Percentiles rank a stretch among this genome's conserved stretches.
phyloP scores from a whole-genome alignment of 2,888 invertebrate genomes.

The Megalurothrips usitatus region DNA sequence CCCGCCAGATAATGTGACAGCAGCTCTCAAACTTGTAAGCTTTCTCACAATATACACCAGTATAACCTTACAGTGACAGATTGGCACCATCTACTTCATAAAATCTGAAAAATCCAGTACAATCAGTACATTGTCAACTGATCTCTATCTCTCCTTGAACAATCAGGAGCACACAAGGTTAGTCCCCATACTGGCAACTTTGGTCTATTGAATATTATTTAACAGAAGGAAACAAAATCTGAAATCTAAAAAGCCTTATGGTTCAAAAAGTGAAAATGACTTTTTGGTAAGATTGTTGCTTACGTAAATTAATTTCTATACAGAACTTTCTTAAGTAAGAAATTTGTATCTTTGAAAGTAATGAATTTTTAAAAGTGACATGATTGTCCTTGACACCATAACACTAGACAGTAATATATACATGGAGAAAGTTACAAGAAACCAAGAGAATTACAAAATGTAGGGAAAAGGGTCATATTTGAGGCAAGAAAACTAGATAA shows the following conservation, averaged over 20 bases:
- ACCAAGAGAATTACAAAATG: not conserved
- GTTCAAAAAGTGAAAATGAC: not conserved
- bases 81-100: not conserved
- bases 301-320: too few relatives aligned
- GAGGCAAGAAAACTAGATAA: not conserved
- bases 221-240: not conserved
- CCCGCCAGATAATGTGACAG: not conserved
- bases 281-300: not conserved
- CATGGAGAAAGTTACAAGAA: not conserved
- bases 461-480: not conserved
- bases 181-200: not conserved
- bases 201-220: not conserved
- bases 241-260: not conserved
- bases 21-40: not conserved
- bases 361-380: not conserved
- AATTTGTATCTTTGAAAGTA: not conserved
- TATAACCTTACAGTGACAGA: not conserved
- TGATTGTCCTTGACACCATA: too few relatives aligned
- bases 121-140: not conserved
- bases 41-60: not conserved
- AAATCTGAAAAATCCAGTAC: not conserved
- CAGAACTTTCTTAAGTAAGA: not conserved
- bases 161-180: not conserved
- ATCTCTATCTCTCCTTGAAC: not conserved
- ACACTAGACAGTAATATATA: not conserved